Base-by-base conservation (phyloP, 2,888 invertebrate species). In the Cerastoderma edule region DNA sequence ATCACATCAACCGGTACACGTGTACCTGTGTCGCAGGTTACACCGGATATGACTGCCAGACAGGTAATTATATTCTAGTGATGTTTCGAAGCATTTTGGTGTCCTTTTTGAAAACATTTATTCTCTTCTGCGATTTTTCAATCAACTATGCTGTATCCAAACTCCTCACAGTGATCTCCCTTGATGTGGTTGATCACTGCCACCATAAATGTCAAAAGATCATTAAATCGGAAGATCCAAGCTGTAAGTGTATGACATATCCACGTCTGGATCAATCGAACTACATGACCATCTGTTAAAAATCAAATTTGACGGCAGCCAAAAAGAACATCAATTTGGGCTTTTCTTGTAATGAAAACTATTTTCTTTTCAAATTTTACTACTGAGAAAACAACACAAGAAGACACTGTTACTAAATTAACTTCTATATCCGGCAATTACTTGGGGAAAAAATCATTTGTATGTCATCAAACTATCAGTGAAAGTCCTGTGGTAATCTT, bases 1-100 rank as follows among this genome's bases (percentile, higher is more conserved):
- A 60, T 10, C 24, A 24, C 5, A 56, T 56, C 30, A 56, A 56
- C 24, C 28, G n/a, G 30, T 56, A 56, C n/a, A 56, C 56, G 24
- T 56, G 56, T 30, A 56, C 56, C 0, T 56, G 56, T n/a, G 30
- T 30, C n/a, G 16, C 30, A 13, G 56, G 56, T 28, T 56, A 30
- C 2, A 56, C 56, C 1, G 56, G 56, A 1, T 32, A 50, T n/a
- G 22, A 10, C 22, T 50, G 50, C 22, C 10, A 50, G 6, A 50
- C 22, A 50, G 50, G 50, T 50, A 50, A n/a, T 13, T 50, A n/a
- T 39, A 39, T 13, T 13, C 10, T 8, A 39, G 16, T 39, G 8
- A 8, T 13, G 39, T 39, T 16, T 13, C 16, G 8, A 8, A 39
- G 8, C 39, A 39, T 16, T 16, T 16, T 8, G 16, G 16, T 8